These are phyloP conservation scores for Hormiphora californensis DNA, from an alignment of 37 sponge, comb jelly and placozoan genomes.

Conservation along the genomic window DNA sequence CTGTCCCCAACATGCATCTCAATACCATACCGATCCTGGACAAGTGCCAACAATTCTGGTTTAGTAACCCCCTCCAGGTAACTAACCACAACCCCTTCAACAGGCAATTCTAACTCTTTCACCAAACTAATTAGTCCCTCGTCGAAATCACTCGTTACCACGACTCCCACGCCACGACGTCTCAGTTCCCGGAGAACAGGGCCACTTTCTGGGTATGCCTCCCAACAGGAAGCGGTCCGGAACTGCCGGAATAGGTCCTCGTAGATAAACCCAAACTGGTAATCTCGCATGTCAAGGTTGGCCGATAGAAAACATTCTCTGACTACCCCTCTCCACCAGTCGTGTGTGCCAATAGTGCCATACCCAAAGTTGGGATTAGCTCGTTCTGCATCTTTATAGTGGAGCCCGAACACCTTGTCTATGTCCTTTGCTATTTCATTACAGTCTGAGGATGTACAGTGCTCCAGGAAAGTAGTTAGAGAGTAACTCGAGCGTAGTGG, in stretches of 20 bases:
- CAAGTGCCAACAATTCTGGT: not conserved
- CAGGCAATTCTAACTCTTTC: not conserved
- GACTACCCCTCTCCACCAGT: not conserved
- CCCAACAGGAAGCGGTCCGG: constrained; percentile 12
- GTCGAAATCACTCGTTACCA: constrained; percentile 42
- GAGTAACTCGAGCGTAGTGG: not conserved
- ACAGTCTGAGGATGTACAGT: not conserved
- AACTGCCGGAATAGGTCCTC: constrained; percentile 22
- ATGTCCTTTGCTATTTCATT: not conserved
- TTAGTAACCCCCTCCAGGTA: not conserved
- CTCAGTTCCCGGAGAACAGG: not conserved
- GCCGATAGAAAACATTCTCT: not conserved
- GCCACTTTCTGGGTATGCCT: not conserved
- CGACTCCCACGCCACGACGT: not conserved
- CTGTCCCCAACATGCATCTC: constrained; percentile 7
- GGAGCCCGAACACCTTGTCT: not conserved
- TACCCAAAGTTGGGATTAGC: constrained; percentile 9
- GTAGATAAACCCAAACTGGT: constrained; percentile 5
- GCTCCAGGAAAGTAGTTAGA: constrained; percentile 18
- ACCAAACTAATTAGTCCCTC: not conserved
- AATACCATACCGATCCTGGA: constrained; percentile 2
- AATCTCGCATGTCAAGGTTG: constrained; percentile 19
- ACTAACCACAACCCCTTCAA: not conserved
- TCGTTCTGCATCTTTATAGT: not conserved
- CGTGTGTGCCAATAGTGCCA: not conserved